Evolutionary conservation across 2,113 vertebrate genomes (phyloP), one percentile per base, ranked within the genome.

Genomic region (Camelus dromedarius): DNA sequence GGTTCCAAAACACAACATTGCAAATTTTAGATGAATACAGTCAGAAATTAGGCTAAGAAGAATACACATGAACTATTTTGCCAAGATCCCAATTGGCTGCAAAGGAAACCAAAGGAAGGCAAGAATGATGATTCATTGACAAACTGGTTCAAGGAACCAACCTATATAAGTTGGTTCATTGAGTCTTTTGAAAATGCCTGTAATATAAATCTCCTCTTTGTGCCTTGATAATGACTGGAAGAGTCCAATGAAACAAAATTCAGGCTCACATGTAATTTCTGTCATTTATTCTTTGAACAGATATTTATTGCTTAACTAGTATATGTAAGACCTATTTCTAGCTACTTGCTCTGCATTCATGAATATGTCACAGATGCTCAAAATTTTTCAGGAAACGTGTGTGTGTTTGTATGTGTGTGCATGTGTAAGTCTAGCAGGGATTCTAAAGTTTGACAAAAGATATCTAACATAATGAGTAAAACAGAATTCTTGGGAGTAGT

Each of bases 371-470:
- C 12, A 35, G 38, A n/a, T 9, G 42, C 64, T 79, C 42, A 72
- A 72, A 72, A 88, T 66, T 32, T 46, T 22, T 75, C 15, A 52
- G 60, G 15, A 67, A 89, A 50, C 72, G 52, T 6, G 24, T 48
- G 30, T 73, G 20, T 32, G 72, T 89, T 14, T 52, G 46, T 30
- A 26, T 54, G 48, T 79, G 8, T 70, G 38, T 69, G 38, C 69
- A 54, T 62, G 5, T 81, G 10, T 38, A 35, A 77, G 58, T 95
- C 70, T 84, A 85, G 38, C 18, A 84, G 24, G 70, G 18, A 91
- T 85, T 84, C 24, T 95, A n/a, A 91, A 50, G 30, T 95, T 83
- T 67, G 30, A 24, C 48, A 22, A 83, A 95, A 69, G 52, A 50
- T 86, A 87, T 32, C 3, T 38, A 76, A 76, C 13, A 64, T 70